A percentile compares a stretch with the other conserved stretches of the same genome.
phyloP scores from a whole-genome alignment of 2,113 vertebrate genomes.

The Sylvietta virens region DNA sequence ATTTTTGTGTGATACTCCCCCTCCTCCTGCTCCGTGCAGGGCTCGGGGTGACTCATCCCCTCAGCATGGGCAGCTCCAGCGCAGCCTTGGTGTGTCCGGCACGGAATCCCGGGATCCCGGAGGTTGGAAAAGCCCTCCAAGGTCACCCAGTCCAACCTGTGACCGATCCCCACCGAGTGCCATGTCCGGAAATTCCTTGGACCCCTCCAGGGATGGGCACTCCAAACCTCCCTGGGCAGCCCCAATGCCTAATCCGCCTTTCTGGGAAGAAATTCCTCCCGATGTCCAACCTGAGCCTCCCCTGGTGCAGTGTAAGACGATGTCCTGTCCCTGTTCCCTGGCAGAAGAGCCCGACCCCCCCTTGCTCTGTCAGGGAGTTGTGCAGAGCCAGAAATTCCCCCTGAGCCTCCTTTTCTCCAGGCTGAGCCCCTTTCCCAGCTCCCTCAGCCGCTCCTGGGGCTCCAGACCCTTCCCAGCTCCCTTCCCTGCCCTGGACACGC shows the following conservation, averaged over 20 bases:
- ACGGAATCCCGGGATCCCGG: fast-evolving
- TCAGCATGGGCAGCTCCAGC: neutral
- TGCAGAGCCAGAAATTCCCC: neutral
- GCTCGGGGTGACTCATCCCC: neutral
- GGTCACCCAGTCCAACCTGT: neutral
- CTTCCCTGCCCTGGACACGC: neutral
- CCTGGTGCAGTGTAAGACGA: neutral
- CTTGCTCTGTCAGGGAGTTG: neutral
- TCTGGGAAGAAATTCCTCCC: neutral
- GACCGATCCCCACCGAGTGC: neutral
- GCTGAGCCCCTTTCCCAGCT: neutral
- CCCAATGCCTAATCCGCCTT: fast-evolving
- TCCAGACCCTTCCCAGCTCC: neutral
- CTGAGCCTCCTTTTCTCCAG: neutral
- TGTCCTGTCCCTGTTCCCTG: neutral
- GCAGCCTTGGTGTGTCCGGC: fast-evolving
- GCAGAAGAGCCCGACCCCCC: neutral
- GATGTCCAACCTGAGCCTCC: neutral
- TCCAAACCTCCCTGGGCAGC: neutral
- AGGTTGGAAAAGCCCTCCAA: neutral
- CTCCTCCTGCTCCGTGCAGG: fast-evolving
- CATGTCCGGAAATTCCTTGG: neutral
- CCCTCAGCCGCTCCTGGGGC: neutral
- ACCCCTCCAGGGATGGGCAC: neutral
- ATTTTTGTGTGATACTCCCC: neutral